These are phyloP conservation scores for Tiliacea citrago DNA, from an alignment of 2,888 invertebrate genomes.

Conservation along the genomic window DNA sequence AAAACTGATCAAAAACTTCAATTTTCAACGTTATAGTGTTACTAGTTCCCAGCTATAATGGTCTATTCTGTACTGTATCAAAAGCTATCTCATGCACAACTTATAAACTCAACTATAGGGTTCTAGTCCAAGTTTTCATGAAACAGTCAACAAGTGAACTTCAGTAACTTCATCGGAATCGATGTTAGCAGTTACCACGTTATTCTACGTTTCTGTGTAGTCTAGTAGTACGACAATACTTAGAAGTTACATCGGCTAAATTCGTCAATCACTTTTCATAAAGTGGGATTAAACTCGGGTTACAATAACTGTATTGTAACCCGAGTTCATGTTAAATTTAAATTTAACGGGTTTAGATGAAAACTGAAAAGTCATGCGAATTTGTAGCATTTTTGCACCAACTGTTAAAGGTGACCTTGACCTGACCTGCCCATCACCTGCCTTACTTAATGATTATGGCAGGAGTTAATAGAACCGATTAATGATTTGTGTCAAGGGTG, in stretches of 20 bases:
- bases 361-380: not conserved
- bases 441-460: not conserved
- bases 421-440: not conserved
- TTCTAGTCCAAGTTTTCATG: conserved; percentile 29
- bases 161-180: conserved; percentile 28
- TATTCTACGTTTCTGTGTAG: not conserved
- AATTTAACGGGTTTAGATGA: not conserved
- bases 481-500: not conserved
- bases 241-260: not conserved
- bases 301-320: too few species aligned
- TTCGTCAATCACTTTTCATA: not conserved
- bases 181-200: conserved; percentile 32
- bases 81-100: conserved; percentile 13
- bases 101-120: conserved; percentile 29
- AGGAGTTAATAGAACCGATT: not conserved
- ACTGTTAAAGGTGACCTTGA: not conserved
- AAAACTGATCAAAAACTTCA: conserved; percentile 3
- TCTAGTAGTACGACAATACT: too few species aligned
- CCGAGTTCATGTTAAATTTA: too few species aligned
- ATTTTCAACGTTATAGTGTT: not conserved
- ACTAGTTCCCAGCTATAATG: not conserved
- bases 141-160: conserved; percentile 47
- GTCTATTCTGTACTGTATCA: not conserved
- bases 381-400: not conserved
- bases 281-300: not conserved